Evolutionary conservation across 2,113 vertebrate species (phyloP), one percentile per base, ranked within the genome.

Genomic region (Capricornis sumatraensis): DNA sequence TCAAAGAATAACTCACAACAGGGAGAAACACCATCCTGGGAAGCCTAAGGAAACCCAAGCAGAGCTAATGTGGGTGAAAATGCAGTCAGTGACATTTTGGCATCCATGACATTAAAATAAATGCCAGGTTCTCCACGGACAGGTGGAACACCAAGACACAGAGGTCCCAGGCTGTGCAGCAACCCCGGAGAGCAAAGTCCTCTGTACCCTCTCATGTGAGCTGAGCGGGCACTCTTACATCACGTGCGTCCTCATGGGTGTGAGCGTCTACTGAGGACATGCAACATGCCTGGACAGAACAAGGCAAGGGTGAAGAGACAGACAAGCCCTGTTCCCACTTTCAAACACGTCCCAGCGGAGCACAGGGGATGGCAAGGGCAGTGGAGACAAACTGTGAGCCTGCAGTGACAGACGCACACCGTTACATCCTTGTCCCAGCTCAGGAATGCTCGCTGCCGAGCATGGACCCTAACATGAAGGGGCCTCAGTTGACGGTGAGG

Each of bases 361-460:
- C 57, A 25, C 11, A 36, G 82, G 21, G 67, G 7, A 23, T 15
- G 7, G 0, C 7, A 0, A 64, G 36, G 28, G 47, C 50, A 16
- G 57, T 11, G 11, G 11, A 17, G 40, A 55, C 1, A 10, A 21
- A 5, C 21, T 4, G 2, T 28, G 94, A 28, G 2, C 1, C 88
- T 8, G 0, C 4, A 3, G 27, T 1, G 64, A 19, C 2, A 8
- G 76, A 50, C 6, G 14, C 14, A 0, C 0, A 23, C 9, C 7
- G 1, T 45, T 12, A 12, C 0, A 16, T 7, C 15, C 43, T 2
- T 7, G 47, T 53, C 67, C 30, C 23, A 10, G n/a, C 55, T 27
- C 55, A 6, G 6, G 57, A 23, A 81, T 0, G 4, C 9, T 17
- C 19, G 10, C 1, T 28, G 10, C 16, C 47, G 2, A 47, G 14